Conservation (phyloP, 2,888 invertebrate genomes). For the Sinodicranocentrus sp. region DNA sequence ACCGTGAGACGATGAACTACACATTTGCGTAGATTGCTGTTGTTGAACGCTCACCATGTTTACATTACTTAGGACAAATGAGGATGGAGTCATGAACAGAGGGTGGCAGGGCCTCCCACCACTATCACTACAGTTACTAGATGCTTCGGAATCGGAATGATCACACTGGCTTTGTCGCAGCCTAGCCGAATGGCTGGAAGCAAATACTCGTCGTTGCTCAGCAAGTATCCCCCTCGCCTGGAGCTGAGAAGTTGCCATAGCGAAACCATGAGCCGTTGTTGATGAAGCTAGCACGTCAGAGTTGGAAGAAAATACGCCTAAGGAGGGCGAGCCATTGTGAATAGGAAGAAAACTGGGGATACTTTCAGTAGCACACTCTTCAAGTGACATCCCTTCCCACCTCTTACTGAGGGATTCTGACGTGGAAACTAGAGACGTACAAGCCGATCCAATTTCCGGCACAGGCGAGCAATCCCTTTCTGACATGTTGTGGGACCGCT, state of each 20-base stretch:
- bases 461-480: conserved; percentile 32
- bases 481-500: conserved; percentile 42
- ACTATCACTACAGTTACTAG: conserved; percentile 17
- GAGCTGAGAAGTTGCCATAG: conserved; percentile 27
- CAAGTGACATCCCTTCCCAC: conserved; percentile 62
- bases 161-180: conserved; percentile 38
- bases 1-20: conserved; percentile 63
- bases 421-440: neutral
- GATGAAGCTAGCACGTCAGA: conserved; percentile 32
- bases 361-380: conserved; percentile 22
- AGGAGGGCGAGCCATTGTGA: conserved; percentile 20
- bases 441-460: neutral
- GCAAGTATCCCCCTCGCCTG: conserved; percentile 52
- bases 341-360: too few relatives aligned
- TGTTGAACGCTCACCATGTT: conserved; percentile 15
- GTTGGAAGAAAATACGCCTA: conserved; percentile 8
- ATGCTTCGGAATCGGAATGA: conserved; percentile 33
- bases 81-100: conserved; percentile 6
- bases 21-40: neutral
- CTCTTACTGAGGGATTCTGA: conserved; percentile 52
- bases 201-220: conserved; percentile 72
- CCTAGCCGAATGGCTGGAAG: conserved; percentile 61
- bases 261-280: conserved; percentile 36
- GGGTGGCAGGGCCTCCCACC: conserved; percentile 4
- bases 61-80: neutral